A percentile compares a stretch with the other conserved stretches of the same genome.
These are phyloP conservation scores for Stomatorhinus walkeri DNA, from an alignment of 2,797 vertebrate genomes.

Conservation along the genomic window DNA sequence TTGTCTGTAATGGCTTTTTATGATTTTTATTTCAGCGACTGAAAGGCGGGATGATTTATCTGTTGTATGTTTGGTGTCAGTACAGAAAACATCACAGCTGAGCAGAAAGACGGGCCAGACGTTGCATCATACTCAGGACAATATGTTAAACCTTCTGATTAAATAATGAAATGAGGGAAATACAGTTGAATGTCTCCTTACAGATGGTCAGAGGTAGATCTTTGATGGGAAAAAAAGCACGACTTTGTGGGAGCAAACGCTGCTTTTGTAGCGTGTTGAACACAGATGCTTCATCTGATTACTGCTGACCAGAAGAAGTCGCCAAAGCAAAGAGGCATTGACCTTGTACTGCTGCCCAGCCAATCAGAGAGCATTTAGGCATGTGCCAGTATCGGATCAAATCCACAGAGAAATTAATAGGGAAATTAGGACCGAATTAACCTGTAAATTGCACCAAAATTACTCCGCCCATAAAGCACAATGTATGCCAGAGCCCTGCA, in stretches of 20 bases:
- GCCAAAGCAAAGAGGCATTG: slow-evolving; percentile 13
- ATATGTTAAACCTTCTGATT: not conserved
- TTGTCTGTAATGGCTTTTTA: not conserved
- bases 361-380: slow-evolving; percentile 14
- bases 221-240: not conserved
- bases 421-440: slow-evolving; percentile 28
- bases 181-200: not conserved
- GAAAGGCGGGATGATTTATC: not conserved
- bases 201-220: not conserved
- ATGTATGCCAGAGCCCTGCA: not conserved
- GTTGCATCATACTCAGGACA: not conserved
- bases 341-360: slow-evolving; percentile 20
- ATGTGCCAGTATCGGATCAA: slow-evolving; percentile 7
- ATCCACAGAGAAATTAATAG: slow-evolving; percentile 23
- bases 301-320: not conserved
- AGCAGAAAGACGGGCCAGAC: not conserved
- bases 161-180: not conserved
- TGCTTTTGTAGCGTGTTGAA: not conserved
- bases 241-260: not conserved
- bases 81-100: not conserved
- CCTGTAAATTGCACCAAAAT: slow-evolving; percentile 28
- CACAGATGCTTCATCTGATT: not conserved
- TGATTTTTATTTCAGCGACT: not conserved
- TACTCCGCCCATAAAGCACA: not conserved
- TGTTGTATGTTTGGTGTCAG: not conserved